These are phyloP conservation scores for Morone saxatilis DNA, from an alignment of 2,113 vertebrate species.

Conservation along the genomic window DNA sequence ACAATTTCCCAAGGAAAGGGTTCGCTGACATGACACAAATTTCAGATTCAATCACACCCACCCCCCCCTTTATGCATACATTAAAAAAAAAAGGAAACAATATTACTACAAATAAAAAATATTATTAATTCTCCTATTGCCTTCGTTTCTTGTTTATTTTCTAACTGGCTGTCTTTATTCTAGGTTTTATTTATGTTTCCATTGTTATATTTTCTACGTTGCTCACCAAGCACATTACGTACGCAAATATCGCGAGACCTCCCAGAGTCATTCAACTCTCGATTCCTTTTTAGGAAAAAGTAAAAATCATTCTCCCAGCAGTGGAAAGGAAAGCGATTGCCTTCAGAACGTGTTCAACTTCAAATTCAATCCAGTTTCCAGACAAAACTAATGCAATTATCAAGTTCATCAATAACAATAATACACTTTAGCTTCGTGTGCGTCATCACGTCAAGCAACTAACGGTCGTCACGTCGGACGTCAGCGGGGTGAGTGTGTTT, in stretches of 20 bases:
- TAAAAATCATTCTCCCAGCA: neutral
- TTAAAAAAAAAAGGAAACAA: no score
- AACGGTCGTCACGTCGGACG: slow-evolving; percentile 57
- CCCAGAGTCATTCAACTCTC: neutral
- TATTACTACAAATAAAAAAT: no score
- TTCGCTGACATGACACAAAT: no score
- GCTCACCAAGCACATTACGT: no score
- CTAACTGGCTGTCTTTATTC: no score
- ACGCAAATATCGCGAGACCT: slow-evolving; percentile 52
- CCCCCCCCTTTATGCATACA: no score
- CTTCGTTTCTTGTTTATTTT: no score
- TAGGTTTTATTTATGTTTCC: no score
- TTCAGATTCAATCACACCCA: no score
- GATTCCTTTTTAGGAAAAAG: slow-evolving; percentile 35
- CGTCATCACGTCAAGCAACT: slow-evolving; percentile 49
- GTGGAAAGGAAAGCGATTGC: neutral
- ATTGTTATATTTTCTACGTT: no score
- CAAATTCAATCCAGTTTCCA: neutral
- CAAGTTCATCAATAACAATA: neutral
- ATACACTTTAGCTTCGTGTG: neutral
- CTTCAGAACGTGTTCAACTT: neutral
- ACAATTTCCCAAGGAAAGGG: no score
- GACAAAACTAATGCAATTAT: neutral
- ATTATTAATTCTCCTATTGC: no score
- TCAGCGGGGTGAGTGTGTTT: slow-evolving; percentile 76